A percentile compares a stretch with the other conserved stretches of the same genome.
phyloP scores from a whole-genome alignment of 2,113 vertebrate species.

The Cepphus grylle region DNA sequence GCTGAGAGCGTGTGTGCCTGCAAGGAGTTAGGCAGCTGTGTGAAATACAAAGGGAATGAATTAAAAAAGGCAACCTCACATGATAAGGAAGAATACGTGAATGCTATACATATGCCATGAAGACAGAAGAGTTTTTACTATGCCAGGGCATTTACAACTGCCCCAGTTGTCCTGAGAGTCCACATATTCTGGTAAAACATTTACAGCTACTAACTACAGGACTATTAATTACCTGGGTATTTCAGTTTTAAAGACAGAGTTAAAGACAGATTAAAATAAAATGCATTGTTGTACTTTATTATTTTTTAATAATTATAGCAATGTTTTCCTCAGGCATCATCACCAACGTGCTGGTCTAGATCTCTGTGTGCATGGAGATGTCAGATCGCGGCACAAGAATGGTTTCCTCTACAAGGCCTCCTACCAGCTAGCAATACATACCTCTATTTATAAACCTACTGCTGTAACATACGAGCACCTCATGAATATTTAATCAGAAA shows the following conservation, averaged over 20 bases:
- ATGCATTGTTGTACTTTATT: not conserved
- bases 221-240: not conserved
- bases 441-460: not conserved
- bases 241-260: not conserved
- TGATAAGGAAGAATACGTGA: not conserved
- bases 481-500: not conserved
- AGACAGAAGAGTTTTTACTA: not conserved
- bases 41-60: slow-evolving; percentile 11
- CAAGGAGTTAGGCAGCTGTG: slow-evolving; percentile 21
- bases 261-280: not conserved
- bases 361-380: not conserved
- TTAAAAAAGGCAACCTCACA: not conserved
- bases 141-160: not conserved
- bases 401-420: not conserved
- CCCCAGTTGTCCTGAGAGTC: not conserved
- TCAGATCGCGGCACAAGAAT: not conserved
- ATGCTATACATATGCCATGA: not conserved
- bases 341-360: not conserved
- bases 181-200: not conserved
- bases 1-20: not conserved
- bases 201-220: not conserved
- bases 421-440: not conserved
- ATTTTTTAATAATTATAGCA: not conserved
- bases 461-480: not conserved
- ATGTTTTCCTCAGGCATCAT: not conserved